These are phyloP conservation scores for Procambarus virginalis DNA, from an alignment of 1,140 invertebrate genomes.

Conservation along the genomic window DNA sequence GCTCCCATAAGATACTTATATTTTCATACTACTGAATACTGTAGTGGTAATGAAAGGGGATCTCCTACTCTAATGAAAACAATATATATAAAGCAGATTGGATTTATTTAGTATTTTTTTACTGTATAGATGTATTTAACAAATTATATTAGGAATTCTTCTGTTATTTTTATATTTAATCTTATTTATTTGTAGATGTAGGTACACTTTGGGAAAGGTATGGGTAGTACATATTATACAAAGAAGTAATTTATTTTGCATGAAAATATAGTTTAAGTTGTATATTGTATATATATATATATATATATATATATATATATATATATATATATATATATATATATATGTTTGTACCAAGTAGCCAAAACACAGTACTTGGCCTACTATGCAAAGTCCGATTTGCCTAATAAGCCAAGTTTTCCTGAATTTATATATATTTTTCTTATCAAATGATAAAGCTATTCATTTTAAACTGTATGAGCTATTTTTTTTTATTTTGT, in stretches of 20 bases:
- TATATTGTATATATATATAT: background rate
- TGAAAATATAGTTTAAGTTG: constrained; percentile 18
- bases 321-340: too few relatives aligned
- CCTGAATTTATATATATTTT: too few relatives aligned
- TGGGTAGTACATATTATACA: constrained; percentile 30
- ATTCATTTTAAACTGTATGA: too few relatives aligned
- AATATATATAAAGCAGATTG: constrained; percentile 10
- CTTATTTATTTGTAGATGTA: constrained; percentile 48
- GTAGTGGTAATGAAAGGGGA: background rate
- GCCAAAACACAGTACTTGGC: too few relatives aligned
- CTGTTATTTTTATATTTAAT: constrained; percentile 25
- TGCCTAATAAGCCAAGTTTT: too few relatives aligned
- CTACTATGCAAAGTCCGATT: too few relatives aligned
- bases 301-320: background rate
- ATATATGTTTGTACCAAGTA: too few relatives aligned
- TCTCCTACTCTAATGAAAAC: background rate
- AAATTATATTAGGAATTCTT: constrained; percentile 22
- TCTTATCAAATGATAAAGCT: too few relatives aligned
- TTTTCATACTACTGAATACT: constrained; percentile 2
- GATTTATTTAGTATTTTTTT: constrained; percentile 30
- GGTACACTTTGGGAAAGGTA: constrained; percentile 4
- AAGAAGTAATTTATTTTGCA: constrained; percentile 50
- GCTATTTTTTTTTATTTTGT: too few relatives aligned
- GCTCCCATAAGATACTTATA: background rate
- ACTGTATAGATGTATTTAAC: constrained; percentile 21